Evolutionary conservation across 2,113 vertebrate species (phyloP), one percentile per base, ranked within the genome.

Genomic region (Noturus placidus): DNA sequence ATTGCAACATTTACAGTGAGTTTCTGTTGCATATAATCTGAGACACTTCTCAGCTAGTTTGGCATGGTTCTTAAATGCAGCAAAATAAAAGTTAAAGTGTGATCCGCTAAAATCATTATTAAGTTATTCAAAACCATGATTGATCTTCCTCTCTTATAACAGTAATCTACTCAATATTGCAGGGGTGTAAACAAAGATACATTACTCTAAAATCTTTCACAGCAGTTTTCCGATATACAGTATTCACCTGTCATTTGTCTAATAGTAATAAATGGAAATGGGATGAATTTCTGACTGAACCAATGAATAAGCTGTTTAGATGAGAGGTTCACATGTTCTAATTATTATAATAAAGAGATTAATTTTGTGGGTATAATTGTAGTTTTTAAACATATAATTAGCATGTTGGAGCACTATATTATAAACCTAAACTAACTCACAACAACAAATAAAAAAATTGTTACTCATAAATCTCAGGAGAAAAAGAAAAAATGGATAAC

Each of bases 201-300:
- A 82, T 90, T 56, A 61, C 77, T 82, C 74, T 80, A 35, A 79
- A 83, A 84, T 77, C 52, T 89, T 88, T 81, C 76, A 30, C 61
- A 83, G 87, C 74, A 42, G 82, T 61, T 87, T 84, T 79, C 50
- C 84, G 59, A 79, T 80, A 22, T n/a, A n/a, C n/a, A n/a, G n/a
- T 86, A 84, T 88, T 89, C 85, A 89, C 84, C 87, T 90, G 90
- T 90, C 90, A 89, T 33, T 56, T 42, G 27, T 84, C 76, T 90
- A 88, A 89, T 78, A 52, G 69, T 82, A 88, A 90, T 88, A 87
- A 87, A 91, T 80, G 35, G 57, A 81, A 78, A 30, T 80, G 42
- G 54, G 46, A 72, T 80, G 54, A 35, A 86, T 27, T 82, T 78
- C 61, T n/a, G 56, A 59, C 88, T 74, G 57, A 20, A 57, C 63